These are phyloP conservation scores for Pygmarrhopalites habei DNA, from an alignment of 1,140 invertebrate genomes.

Conservation along the genomic window DNA sequence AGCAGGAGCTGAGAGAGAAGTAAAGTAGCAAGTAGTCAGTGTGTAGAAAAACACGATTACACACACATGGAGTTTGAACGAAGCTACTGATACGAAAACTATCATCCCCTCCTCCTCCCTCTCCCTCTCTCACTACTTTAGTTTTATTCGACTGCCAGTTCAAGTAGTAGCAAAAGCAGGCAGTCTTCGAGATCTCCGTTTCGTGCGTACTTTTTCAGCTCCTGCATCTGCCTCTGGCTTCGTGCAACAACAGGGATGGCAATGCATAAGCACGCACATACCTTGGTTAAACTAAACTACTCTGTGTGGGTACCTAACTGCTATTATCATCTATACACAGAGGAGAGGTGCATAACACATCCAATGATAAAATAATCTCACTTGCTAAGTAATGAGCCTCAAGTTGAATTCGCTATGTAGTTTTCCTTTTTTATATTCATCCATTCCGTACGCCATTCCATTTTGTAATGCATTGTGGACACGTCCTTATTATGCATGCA, in stretches of 20 bases:
- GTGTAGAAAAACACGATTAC: too few species aligned
- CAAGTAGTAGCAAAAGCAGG: background rate
- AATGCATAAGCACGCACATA: background rate
- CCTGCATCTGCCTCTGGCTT: background rate
- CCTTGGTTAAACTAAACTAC: background rate
- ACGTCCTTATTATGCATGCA: too few species aligned
- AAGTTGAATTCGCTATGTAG: slow-evolving; percentile 1
- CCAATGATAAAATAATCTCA: background rate
- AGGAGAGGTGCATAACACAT: background rate
- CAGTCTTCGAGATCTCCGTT: too few species aligned
- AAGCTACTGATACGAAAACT: too few species aligned
- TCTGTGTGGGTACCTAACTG: background rate
- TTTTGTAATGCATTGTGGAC: too few species aligned
- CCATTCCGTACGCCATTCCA: background rate
- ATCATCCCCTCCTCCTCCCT: too few species aligned
- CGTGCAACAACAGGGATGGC: background rate
- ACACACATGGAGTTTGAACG: too few species aligned
- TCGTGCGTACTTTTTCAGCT: background rate
- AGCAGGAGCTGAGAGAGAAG: too few species aligned
- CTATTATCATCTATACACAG: background rate
- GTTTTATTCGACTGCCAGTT: too few species aligned
- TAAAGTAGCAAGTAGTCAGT: too few species aligned
- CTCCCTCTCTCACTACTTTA: too few species aligned
- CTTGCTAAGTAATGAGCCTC: slow-evolving; percentile 2
- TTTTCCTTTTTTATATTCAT: background rate